Evolutionary conservation across 2,797 vertebrate genomes (phyloP).

Genomic region (Naso thynnoides): DNA sequence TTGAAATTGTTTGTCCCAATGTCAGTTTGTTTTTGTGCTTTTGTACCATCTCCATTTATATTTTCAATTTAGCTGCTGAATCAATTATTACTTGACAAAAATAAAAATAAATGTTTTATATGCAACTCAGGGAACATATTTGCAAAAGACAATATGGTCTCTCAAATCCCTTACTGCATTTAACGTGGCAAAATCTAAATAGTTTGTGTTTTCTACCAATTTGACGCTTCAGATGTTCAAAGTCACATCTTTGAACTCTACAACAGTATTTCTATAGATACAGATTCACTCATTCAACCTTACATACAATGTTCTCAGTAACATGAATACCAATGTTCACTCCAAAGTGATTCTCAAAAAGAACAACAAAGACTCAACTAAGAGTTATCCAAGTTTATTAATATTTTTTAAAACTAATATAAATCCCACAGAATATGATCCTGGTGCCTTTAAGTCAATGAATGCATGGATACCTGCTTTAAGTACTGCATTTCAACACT

Average conservation of each 20-base stretch:
- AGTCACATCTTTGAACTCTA: not conserved
- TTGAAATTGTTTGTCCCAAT: not conserved
- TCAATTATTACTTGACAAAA: not conserved
- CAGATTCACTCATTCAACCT: not conserved
- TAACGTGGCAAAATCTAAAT: not conserved
- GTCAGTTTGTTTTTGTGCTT: not conserved
- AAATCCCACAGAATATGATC: conserved; percentile 92
- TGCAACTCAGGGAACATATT: not conserved
- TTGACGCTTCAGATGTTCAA: not conserved
- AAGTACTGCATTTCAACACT: conserved; percentile 93
- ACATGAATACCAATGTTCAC: too few species aligned
- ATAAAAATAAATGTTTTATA: not conserved
- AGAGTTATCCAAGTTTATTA: conserved; percentile 99
- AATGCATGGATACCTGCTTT: conserved; percentile 93
- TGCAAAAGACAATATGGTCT: not conserved
- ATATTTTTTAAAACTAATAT: conserved; percentile 95
- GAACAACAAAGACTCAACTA: conserved; percentile 81
- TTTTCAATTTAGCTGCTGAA: not conserved
- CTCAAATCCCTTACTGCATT: not conserved
- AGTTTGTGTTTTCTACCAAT: not conserved
- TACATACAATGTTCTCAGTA: not conserved
- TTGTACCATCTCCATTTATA: not conserved
- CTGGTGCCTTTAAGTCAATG: conserved; percentile 91
- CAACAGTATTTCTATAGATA: not conserved
- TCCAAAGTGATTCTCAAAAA: conserved; percentile 30